A percentile compares a stretch with the other conserved stretches of the same genome.
These are phyloP conservation scores for Apodemus sylvaticus DNA, from an alignment of 2,113 vertebrate genomes.

Conservation along the genomic window DNA sequence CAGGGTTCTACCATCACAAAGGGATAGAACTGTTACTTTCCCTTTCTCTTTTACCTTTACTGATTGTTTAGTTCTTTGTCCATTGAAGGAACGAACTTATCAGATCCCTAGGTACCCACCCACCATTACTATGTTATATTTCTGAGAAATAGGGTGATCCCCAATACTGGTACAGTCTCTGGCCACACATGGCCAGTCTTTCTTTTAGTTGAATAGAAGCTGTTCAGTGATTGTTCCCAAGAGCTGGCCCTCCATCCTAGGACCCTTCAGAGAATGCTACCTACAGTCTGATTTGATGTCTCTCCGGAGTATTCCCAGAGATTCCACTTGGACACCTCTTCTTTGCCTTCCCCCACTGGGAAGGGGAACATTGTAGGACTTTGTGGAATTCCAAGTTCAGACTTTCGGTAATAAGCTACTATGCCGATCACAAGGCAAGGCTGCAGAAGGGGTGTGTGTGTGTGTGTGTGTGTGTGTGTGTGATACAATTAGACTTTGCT, in stretches of 20 bases:
- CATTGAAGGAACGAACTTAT: background rate
- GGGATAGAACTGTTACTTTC: background rate
- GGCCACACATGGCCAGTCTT: background rate
- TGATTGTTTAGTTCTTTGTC: background rate
- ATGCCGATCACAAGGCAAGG: constrained; percentile 70
- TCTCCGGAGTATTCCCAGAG: background rate
- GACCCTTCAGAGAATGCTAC: background rate
- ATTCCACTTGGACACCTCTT: background rate
- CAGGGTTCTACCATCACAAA: no score
- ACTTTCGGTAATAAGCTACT: constrained; percentile 79
- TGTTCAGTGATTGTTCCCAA: background rate
- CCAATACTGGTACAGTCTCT: background rate
- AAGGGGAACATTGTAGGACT: background rate
- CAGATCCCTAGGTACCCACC: background rate
- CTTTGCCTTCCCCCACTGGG: background rate
- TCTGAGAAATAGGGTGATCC: no score
- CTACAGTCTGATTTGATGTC: background rate
- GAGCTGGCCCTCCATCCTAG: background rate
- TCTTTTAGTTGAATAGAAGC: no score
- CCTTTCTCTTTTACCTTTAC: background rate
- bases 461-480: constrained; percentile 54
- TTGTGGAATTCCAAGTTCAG: constrained; percentile 55
- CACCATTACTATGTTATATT: background rate
- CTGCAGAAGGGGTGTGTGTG: constrained; percentile 78
- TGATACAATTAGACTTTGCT: constrained; percentile 84